A percentile compares a stretch with the other conserved stretches of the same genome.
Evolutionary conservation across 2,113 vertebrate genomes (phyloP).

Genomic region (Zosterops pallidus): DNA sequence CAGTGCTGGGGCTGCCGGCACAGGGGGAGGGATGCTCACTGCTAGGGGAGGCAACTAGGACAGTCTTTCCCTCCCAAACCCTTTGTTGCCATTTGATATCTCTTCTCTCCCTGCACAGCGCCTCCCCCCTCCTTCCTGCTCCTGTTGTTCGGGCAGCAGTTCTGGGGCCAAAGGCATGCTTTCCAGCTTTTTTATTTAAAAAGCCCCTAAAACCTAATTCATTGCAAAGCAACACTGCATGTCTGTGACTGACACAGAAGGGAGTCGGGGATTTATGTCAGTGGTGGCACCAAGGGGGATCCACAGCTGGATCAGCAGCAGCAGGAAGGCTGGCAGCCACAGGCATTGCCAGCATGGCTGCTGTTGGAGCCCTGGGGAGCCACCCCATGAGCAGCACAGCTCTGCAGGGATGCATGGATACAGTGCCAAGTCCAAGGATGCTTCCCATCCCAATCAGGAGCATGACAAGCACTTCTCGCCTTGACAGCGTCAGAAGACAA

Average conservation of each 20-base stretch:
- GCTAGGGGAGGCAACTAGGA: neutral
- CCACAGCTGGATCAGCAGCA: neutral
- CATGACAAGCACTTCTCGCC: neutral
- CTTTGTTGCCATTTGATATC: neutral
- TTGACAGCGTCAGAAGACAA: neutral
- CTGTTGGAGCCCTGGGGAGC: neutral
- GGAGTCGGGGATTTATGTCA: neutral
- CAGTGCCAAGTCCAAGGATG: neutral
- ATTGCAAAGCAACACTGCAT: neutral
- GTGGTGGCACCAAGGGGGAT: neutral
- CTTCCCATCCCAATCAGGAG: neutral
- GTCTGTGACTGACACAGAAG: neutral
- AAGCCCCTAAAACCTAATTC: neutral
- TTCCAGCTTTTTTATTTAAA: neutral
- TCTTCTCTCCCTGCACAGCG: neutral
- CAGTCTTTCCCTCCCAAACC: neutral
- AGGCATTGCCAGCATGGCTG: neutral
- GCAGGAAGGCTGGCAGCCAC: neutral
- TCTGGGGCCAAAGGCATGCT: neutral
- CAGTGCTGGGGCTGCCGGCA: neutral
- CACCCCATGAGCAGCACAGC: neutral
- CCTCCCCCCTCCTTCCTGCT: neutral
- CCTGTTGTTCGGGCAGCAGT: neutral
- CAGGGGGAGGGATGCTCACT: neutral
- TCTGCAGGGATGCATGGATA: accelerated